Percentiles rank a stretch among this genome's conserved stretches.
phyloP scores from a whole-genome alignment of 92 coral and sea anemone species.

The Ricordea florida region DNA sequence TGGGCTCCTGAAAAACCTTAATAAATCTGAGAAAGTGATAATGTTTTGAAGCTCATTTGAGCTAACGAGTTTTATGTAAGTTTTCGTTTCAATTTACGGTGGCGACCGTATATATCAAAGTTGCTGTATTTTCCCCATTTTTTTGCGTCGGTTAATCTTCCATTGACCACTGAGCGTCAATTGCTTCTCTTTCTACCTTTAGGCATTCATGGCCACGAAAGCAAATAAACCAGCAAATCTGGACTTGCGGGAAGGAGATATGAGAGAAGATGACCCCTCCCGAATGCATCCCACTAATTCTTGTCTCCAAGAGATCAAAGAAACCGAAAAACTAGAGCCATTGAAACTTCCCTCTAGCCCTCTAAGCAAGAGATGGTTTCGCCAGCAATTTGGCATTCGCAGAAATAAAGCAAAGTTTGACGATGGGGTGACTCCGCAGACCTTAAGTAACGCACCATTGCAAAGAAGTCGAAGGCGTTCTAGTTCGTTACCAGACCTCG shows the following conservation, averaged over 20 bases:
- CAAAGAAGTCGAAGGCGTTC: constrained; percentile 47
- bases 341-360: constrained; percentile 22
- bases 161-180: not conserved
- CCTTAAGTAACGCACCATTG: not conserved
- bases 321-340: not conserved
- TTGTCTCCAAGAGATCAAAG: not conserved
- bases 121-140: too few relatives aligned
- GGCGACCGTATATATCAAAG: too few relatives aligned
- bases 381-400: constrained; percentile 67
- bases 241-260: not conserved
- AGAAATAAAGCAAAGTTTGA: not conserved
- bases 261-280: not conserved
- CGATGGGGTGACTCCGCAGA: not conserved
- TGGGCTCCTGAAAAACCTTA: too few relatives aligned
- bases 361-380: constrained; percentile 60
- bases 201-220: not conserved
- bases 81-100: too few relatives aligned
- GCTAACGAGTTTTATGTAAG: too few relatives aligned
- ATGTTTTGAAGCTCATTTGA: too few relatives aligned
- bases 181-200: not conserved
- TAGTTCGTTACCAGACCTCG: constrained; percentile 70
- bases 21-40: too few relatives aligned
- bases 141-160: too few relatives aligned
- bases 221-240: not conserved
- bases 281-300: not conserved